Evolutionary conservation across 2,113 vertebrate genomes (phyloP).

Genomic region (Plotosus lineatus): DNA sequence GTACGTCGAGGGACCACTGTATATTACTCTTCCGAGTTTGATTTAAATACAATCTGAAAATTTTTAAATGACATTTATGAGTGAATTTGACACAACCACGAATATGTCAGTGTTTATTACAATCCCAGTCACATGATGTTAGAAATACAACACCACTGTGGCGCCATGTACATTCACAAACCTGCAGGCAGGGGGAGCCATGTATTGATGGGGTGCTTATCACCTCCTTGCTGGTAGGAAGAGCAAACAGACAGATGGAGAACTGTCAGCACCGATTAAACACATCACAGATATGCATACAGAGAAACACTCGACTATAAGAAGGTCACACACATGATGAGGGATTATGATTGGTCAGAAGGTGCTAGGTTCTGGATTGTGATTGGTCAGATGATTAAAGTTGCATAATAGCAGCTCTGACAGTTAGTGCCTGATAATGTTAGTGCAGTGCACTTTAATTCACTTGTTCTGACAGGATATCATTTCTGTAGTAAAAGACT

Average conservation of each 20-base stretch:
- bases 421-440: too few species aligned
- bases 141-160: not conserved
- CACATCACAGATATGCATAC: not conserved
- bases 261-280: not conserved
- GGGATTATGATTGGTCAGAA: not conserved
- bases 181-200: not conserved
- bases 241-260: not conserved
- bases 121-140: not conserved
- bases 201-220: slow-evolving; percentile 1
- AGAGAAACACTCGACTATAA: not conserved
- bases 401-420: not conserved
- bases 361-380: not conserved
- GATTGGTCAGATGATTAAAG: not conserved
- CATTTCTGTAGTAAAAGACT: not conserved
- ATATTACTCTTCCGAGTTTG: too few species aligned
- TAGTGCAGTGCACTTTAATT: not conserved
- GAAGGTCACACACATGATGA: not conserved
- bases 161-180: not conserved
- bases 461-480: not conserved
- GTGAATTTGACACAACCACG: not conserved
- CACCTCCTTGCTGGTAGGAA: not conserved
- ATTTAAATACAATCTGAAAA: not conserved
- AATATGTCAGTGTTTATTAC: not conserved
- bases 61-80: not conserved
- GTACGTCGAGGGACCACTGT: too few species aligned